A percentile compares a stretch with the other conserved stretches of the same genome.
Conservation (phyloP, 2,113 vertebrate genomes). For the Isurus oxyrinchus region DNA sequence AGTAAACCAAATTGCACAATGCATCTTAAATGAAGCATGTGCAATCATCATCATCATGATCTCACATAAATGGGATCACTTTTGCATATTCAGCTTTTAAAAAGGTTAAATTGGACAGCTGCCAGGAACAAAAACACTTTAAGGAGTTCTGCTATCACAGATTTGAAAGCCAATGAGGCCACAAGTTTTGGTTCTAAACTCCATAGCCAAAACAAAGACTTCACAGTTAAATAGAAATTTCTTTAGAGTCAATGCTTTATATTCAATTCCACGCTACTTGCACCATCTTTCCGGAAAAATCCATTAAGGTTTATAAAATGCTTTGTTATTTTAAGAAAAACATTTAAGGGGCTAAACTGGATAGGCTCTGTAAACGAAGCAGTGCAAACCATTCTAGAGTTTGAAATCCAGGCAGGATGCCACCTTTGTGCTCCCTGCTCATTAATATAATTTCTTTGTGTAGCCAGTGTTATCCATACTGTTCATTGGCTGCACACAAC, state of each 20-base stretch:
- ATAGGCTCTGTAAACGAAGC: not conserved
- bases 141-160: not conserved
- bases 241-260: not conserved
- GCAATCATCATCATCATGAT: constrained; percentile 1
- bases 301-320: not conserved
- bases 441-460: not conserved
- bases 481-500: not conserved
- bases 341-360: not conserved
- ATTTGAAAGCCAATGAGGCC: not conserved
- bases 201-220: not conserved
- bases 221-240: not conserved
- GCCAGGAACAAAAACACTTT: not conserved
- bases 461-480: not conserved
- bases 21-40: not conserved
- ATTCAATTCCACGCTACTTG: not conserved
- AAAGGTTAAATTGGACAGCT: not conserved
- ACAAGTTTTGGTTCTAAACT: not conserved
- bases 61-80: not conserved
- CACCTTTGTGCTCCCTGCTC: not conserved
- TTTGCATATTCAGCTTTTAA: constrained; percentile 33
- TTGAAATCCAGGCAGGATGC: not conserved
- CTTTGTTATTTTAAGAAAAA: not conserved
- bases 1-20: constrained; percentile 6
- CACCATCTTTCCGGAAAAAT: not conserved
- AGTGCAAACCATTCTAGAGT: not conserved